Conservation (phyloP, 2,113 vertebrate genomes). For the Pollimyrus isidori region DNA sequence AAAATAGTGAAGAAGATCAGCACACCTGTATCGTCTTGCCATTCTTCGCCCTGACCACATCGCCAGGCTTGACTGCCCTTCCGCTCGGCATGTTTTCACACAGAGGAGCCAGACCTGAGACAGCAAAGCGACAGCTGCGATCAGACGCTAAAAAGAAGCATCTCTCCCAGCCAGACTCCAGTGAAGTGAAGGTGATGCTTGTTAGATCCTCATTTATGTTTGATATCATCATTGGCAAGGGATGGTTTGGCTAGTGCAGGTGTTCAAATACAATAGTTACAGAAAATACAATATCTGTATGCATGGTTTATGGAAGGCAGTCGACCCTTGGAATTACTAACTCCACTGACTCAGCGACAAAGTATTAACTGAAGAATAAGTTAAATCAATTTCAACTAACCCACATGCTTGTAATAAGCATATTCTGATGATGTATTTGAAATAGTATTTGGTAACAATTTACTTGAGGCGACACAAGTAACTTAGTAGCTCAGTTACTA, state of each 20-base stretch:
- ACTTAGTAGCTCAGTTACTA: not conserved
- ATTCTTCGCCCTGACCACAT: conserved; percentile 84
- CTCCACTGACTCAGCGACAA: not conserved
- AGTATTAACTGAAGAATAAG: not conserved
- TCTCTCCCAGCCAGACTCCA: not conserved
- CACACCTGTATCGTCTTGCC: conserved; percentile 97
- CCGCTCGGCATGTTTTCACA: conserved; percentile 98
- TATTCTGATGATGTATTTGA: not conserved
- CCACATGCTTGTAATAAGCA: not conserved
- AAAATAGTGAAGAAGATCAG: not conserved
- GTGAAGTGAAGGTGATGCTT: not conserved
- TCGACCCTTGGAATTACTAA: not conserved
- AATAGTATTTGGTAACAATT: not conserved
- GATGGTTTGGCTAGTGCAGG: not conserved
- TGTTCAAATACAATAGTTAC: not conserved
- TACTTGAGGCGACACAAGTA: not conserved
- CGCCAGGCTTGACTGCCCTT: conserved; percentile 88
- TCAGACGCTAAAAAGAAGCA: not conserved
- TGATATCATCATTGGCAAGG: not conserved
- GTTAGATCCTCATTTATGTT: not conserved
- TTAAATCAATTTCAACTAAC: not conserved
- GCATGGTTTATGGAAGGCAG: not conserved
- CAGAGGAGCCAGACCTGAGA: conserved; percentile 78
- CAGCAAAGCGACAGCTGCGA: not conserved
- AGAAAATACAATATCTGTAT: not conserved